Evolutionary conservation across 2,113 vertebrate species (phyloP).

Genomic region (Oxyura jamaicensis): DNA sequence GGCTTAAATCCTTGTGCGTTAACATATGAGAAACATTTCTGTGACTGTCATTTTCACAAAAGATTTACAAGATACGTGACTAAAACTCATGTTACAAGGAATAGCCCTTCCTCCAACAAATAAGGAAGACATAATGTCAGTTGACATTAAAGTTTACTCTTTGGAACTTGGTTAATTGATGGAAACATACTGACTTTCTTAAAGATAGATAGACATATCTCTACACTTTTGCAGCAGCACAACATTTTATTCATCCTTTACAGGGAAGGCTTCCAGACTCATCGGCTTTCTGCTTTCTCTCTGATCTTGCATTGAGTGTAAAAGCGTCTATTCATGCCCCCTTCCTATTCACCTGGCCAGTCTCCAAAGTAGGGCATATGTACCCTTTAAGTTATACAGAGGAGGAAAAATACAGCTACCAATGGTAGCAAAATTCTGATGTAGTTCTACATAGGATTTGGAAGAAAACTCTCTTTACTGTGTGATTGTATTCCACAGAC

Average conservation of each 20-base stretch:
- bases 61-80: background rate
- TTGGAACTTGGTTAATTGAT: background rate
- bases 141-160: background rate
- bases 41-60: background rate
- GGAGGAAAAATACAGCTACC: background rate
- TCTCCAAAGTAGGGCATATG: background rate
- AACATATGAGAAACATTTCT: background rate
- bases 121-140: background rate
- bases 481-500: background rate
- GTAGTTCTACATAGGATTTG: background rate
- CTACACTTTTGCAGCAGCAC: background rate
- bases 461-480: background rate
- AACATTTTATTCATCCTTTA: background rate
- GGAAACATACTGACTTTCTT: background rate
- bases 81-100: background rate
- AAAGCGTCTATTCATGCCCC: background rate
- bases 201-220: background rate
- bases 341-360: background rate
- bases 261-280: background rate
- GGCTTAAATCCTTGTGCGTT: background rate
- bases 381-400: background rate
- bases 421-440: background rate
- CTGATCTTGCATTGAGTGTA: background rate
- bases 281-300: background rate
- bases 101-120: background rate